Percentiles rank a stretch among this genome's conserved stretches.
These are phyloP conservation scores for Burhinus bistriatus DNA, from an alignment of 2,113 vertebrate genomes.

Conservation along the genomic window DNA sequence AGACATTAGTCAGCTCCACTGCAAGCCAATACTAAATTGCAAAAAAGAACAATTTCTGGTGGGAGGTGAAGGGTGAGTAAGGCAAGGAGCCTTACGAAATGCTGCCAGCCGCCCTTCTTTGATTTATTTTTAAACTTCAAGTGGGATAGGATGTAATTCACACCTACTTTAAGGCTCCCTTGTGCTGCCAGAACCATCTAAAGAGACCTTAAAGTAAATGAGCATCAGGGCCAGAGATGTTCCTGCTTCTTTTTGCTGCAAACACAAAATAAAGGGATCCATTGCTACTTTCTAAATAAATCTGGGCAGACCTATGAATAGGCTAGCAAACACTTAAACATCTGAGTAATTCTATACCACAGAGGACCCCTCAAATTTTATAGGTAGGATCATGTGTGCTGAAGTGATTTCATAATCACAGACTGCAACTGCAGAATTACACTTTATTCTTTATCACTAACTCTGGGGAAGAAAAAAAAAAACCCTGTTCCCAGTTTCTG, in stretches of 20 bases:
- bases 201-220: constrained; percentile 4
- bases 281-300: not conserved
- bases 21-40: not conserved
- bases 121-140: constrained; percentile 63
- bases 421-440: not conserved
- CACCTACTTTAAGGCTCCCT: constrained; percentile 39
- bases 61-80: constrained; percentile 53
- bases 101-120: not conserved
- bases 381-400: not conserved
- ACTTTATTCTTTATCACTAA: not conserved
- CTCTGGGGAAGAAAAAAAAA: not conserved
- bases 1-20: constrained; percentile 31
- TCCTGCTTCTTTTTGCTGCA: constrained; percentile 8
- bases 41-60: constrained; percentile 34
- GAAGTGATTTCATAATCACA: not conserved
- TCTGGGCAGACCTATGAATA: not conserved
- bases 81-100: constrained; percentile 33
- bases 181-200: not conserved
- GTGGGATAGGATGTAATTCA: constrained; percentile 59
- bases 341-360: not conserved
- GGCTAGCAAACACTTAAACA: not conserved
- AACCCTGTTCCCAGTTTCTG: not conserved
- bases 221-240: constrained; percentile 16
- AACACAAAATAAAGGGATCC: not conserved
- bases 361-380: constrained; percentile 2